Evolutionary conservation across 2,888 invertebrate species (phyloP).

Genomic region (Agonum fuliginosum): DNA sequence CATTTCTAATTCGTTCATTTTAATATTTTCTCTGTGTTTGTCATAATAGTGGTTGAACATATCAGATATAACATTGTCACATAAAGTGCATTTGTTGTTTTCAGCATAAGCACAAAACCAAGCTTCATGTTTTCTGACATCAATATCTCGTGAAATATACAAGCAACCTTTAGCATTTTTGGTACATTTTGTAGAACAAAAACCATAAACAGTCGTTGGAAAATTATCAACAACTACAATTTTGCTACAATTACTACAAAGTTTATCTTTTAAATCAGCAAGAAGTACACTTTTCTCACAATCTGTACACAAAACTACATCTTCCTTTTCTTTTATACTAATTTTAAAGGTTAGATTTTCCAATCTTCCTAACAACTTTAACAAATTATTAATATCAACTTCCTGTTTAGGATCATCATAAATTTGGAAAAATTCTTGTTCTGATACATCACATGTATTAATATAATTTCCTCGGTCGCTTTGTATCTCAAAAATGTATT

Average conservation of each 20-base stretch:
- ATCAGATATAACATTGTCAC: neutral
- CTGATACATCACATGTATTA: neutral
- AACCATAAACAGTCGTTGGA: neutral
- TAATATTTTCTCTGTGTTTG: neutral
- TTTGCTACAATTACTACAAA: neutral
- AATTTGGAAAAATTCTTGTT: neutral
- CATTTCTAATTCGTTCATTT: neutral
- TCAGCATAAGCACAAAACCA: constrained; percentile 6
- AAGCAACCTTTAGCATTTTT: neutral
- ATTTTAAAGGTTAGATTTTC: neutral
- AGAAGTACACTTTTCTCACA: neutral
- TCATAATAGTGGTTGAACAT: neutral
- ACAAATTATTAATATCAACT: neutral
- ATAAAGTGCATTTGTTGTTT: neutral
- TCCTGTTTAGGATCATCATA: neutral
- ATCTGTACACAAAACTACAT: neutral
- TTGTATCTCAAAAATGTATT: constrained; percentile 19
- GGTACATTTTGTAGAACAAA: neutral
- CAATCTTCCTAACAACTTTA: neutral
- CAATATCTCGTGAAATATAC: neutral
- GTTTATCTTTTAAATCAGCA: neutral
- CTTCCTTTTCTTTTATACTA: neutral
- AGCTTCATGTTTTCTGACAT: neutral
- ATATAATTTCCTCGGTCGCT: neutral
- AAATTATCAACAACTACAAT: neutral